These are phyloP conservation scores for Hyles lineata DNA, from an alignment of 2,888 invertebrate species.

Conservation along the genomic window DNA sequence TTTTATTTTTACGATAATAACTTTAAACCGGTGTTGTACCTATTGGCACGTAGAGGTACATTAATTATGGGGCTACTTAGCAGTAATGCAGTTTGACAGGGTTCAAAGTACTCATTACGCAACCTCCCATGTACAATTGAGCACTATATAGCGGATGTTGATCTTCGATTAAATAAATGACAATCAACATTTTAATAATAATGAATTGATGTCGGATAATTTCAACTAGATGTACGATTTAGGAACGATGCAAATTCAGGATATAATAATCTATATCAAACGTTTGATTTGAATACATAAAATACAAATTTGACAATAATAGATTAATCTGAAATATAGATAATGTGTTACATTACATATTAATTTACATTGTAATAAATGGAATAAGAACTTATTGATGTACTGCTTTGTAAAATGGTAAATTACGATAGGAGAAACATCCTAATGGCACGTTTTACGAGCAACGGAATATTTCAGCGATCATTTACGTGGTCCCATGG, in stretches of 20 bases:
- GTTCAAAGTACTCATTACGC: constrained; percentile 64
- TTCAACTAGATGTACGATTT: too few relatives aligned
- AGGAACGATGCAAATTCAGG: too few relatives aligned
- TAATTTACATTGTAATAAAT: too few relatives aligned
- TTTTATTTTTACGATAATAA: constrained; percentile 3
- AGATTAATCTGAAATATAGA: too few relatives aligned
- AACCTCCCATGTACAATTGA: constrained; percentile 50
- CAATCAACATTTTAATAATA: neutral
- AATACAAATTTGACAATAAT: too few relatives aligned
- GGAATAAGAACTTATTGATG: too few relatives aligned
- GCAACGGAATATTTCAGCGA: neutral
- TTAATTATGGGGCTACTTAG: constrained; percentile 17
- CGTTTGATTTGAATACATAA: too few relatives aligned
- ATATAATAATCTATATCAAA: too few relatives aligned
- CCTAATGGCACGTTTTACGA: too few relatives aligned
- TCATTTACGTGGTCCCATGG: constrained; percentile 86
- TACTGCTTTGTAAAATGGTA: too few relatives aligned
- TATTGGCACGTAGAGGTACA: constrained; percentile 21
- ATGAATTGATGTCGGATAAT: too few relatives aligned
- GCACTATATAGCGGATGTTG: constrained; percentile 52
- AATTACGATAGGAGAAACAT: neutral
- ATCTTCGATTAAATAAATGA: constrained; percentile 46
- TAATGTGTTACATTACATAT: too few relatives aligned
- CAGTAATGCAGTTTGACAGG: constrained; percentile 50
- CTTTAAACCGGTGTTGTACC: constrained; percentile 8